Evolutionary conservation across 2,113 vertebrate species (phyloP), one percentile per base, ranked within the genome.

Genomic region (Thermophis baileyi): DNA sequence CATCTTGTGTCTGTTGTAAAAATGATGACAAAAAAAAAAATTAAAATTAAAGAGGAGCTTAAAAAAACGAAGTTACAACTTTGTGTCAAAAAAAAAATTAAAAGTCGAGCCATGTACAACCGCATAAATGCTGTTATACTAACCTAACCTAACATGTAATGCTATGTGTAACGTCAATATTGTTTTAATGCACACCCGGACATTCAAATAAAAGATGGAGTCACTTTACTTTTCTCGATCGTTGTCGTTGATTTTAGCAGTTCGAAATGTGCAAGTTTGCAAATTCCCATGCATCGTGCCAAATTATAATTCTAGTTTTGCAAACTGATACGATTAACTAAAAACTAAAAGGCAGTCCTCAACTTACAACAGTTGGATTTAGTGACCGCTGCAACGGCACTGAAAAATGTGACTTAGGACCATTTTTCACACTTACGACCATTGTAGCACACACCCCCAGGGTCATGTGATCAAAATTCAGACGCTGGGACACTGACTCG

Each of bases 191-290:
- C 98, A 97, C 98, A 97, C 94, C 69, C 74, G 95, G 96, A 94
- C 94, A 97, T 98, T 98, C 98, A 98, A 99, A 99, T 98, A 99
- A 99, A 63, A 98, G 97, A 97, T 97, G 95, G 96, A 98, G 97
- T 98, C 98, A 97, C 97, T 97, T 96, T 93, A 94, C 94, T 90
- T 85, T 88, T 85, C 93, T 55, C 53, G 30, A 4, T 90, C 6
- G 55, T 40, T 85, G 91, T 6, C 0, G 0, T 55, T 53, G 44
- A 14, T 95, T 63, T 92, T 55, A 51, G 94, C 54, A 3, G 3
- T 40, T 0, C 0, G 0, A 14, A 93, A 54, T 0, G 60, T 0
- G n/a, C 50, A n/a, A 9, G 22, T 24, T 55, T 8, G 54, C 54
- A 12, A 55, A 57, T 57, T 57, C 55, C 24, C 24, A 0, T 0